Evolutionary conservation across 2,888 invertebrate genomes (phyloP).

Genomic region (Tromatobia lineatoria): DNA sequence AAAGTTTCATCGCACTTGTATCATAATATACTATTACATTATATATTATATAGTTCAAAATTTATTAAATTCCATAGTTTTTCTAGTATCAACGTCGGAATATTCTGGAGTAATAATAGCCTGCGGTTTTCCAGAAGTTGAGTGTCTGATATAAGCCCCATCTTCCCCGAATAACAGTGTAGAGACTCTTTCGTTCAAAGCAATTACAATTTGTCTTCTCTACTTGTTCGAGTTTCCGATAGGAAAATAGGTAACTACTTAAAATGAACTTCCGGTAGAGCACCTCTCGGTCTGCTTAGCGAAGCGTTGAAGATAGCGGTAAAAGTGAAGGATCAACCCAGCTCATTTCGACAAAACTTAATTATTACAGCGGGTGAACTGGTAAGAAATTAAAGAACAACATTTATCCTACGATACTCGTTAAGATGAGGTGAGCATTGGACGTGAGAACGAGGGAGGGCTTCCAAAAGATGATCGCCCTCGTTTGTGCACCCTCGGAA

Average conservation of each 20-base stretch:
- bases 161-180: background rate
- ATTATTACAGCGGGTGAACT: constrained; percentile 52
- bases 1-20: no score
- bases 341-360: constrained; percentile 44
- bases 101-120: no score
- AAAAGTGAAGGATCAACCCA: constrained; percentile 14
- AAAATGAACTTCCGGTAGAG: background rate
- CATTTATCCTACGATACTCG: constrained; percentile 61
- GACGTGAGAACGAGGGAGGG: constrained; percentile 15
- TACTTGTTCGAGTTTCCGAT: constrained; percentile 19
- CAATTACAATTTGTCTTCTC: constrained; percentile 8
- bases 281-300: background rate
- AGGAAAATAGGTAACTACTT: constrained; percentile 1
- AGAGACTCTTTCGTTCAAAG: background rate
- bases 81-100: no score
- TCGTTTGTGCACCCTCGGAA: constrained; percentile 32
- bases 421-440: constrained; percentile 28
- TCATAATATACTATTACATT: no score
- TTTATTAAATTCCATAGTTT: no score
- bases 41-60: no score
- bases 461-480: constrained; percentile 33
- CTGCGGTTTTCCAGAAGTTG: no score
- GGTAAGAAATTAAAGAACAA: constrained; percentile 60
- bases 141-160: background rate
- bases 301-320: background rate